These are phyloP conservation scores for Drosophila atripex DNA, from an alignment of 2,888 invertebrate genomes.

Conservation along the genomic window DNA sequence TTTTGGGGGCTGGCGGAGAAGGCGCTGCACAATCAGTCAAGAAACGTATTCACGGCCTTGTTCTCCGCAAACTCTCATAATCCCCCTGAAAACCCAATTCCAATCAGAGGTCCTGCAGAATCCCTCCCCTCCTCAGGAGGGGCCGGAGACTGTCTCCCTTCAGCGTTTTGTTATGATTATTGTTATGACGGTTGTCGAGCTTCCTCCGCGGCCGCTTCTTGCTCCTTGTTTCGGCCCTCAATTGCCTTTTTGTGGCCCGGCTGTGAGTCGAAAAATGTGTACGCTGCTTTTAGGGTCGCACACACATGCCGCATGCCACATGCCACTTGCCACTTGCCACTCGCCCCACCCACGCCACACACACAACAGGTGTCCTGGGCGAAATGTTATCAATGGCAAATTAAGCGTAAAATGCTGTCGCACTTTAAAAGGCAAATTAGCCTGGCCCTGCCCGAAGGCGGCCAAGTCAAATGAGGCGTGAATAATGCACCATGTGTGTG, in stretches of 20 bases:
- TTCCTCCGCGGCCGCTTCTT: background rate
- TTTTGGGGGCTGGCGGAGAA: constrained; percentile 31
- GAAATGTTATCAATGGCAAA: constrained; percentile 69
- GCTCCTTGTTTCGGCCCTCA: constrained; percentile 25
- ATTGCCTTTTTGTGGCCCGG: constrained; percentile 54
- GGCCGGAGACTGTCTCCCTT: constrained; percentile 37
- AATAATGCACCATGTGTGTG: constrained; percentile 60
- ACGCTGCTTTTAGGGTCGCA: constrained; percentile 52
- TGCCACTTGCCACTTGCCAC: background rate
- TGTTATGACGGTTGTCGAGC: constrained; percentile 56
- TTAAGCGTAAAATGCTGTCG: constrained; percentile 75
- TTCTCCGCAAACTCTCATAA: background rate
- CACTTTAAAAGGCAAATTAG: constrained; percentile 66
- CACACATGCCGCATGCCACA: background rate
- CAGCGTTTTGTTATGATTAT: constrained; percentile 72
- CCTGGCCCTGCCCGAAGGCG: constrained; percentile 15
- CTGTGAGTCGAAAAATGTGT: constrained; percentile 55
- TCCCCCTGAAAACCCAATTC: background rate
- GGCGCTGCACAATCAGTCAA: background rate
- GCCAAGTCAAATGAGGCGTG: constrained; percentile 73
- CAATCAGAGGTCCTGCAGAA: background rate
- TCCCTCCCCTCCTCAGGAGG: background rate
- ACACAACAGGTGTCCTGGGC: constrained; percentile 64
- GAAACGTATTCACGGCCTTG: background rate
- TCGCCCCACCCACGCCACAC: constrained; percentile 2